Evolutionary conservation across 2,797 vertebrate genomes (phyloP).

Genomic region (Artibeus lituratus): DNA sequence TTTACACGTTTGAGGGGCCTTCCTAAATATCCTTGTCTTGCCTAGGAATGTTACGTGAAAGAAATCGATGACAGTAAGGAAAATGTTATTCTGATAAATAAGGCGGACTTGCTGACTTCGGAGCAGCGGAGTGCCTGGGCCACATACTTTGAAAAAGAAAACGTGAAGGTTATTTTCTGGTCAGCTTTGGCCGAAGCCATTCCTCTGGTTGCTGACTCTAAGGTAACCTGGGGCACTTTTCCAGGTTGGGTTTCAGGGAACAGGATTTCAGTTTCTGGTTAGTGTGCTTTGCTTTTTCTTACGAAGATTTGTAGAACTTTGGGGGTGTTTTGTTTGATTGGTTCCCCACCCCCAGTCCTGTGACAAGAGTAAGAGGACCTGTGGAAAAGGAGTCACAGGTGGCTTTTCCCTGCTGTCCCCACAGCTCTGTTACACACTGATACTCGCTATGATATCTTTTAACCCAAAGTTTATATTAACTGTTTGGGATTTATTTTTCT

Average conservation of each 20-base stretch:
- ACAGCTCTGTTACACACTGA: neutral
- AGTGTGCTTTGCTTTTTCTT: neutral
- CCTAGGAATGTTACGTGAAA: constrained; percentile 92
- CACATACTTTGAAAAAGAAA: constrained; percentile 89
- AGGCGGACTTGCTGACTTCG: constrained; percentile 92
- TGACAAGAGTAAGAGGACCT: neutral
- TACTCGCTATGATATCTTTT: neutral
- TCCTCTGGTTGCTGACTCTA: constrained; percentile 83
- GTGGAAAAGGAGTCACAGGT: neutral
- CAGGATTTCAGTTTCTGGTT: neutral
- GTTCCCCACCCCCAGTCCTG: neutral
- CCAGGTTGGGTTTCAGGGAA: neutral
- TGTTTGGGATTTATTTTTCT: neutral
- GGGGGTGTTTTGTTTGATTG: neutral
- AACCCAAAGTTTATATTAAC: neutral
- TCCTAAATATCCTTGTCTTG: constrained; percentile 53
- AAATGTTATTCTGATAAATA: constrained; percentile 96
- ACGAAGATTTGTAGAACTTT: neutral
- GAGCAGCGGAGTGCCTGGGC: constrained; percentile 93
- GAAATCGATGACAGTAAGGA: constrained; percentile 90
- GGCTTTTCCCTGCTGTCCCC: neutral
- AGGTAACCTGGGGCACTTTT: constrained; percentile 81
- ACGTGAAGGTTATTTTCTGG: constrained; percentile 94
- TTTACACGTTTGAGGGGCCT: neutral
- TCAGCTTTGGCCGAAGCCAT: constrained; percentile 90